Evolutionary conservation across 2,113 vertebrate genomes (phyloP).

Genomic region (Vimba vimba): DNA sequence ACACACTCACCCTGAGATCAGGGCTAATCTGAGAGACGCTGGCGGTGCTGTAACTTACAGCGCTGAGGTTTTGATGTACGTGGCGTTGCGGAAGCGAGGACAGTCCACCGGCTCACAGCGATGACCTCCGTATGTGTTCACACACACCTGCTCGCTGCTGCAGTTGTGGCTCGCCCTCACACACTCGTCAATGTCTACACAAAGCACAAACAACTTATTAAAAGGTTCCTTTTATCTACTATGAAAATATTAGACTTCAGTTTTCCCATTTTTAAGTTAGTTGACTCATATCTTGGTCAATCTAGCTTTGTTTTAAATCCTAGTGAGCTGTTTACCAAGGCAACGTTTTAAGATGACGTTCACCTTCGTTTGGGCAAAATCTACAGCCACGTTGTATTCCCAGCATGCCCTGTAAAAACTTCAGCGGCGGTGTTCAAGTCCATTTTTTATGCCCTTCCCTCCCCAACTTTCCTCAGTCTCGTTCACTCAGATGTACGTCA

Average conservation of each 20-base stretch:
- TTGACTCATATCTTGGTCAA: not conserved
- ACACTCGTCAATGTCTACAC: conserved; percentile 83
- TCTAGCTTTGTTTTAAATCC: not conserved
- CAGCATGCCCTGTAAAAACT: not conserved
- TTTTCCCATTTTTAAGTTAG: not conserved
- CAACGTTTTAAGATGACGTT: not conserved
- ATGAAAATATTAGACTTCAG: not conserved
- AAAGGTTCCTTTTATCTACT: not conserved
- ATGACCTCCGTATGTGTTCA: conserved; percentile 83
- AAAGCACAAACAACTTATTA: not conserved
- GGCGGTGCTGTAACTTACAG: conserved; percentile 73
- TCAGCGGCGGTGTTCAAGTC: not conserved
- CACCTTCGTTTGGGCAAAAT: not conserved
- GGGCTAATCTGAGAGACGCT: not conserved
- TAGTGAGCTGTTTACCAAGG: too few relatives aligned
- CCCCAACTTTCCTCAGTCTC: too few relatives aligned
- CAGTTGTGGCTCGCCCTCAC: conserved; percentile 76
- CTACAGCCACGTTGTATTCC: not conserved
- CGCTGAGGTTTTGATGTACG: conserved; percentile 83
- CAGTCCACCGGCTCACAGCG: conserved; percentile 79
- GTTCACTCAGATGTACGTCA: too few relatives aligned
- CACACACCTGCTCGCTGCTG: conserved; percentile 72
- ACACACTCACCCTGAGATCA: not conserved
- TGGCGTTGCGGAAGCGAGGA: conserved; percentile 75
- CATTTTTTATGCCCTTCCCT: too few relatives aligned